Percentiles rank a stretch among this genome's conserved stretches.
These are phyloP conservation scores for Thamnaconus septentrionalis DNA, from an alignment of 2,113 vertebrate species.

Conservation along the genomic window DNA sequence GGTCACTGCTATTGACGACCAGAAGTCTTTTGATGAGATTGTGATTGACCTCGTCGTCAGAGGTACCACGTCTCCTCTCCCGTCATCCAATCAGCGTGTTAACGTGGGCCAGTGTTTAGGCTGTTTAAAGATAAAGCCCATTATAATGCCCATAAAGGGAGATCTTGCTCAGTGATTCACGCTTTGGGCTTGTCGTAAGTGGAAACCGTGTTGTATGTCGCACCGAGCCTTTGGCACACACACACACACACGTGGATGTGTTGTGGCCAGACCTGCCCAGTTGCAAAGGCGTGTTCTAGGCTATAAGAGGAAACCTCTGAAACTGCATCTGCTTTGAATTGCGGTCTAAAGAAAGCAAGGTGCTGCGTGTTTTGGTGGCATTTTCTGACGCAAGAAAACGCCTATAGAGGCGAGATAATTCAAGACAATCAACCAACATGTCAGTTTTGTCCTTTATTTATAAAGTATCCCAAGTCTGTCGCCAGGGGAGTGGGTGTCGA, in stretches of 20 bases:
- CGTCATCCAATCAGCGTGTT: neutral
- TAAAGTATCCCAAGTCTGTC: too few relatives aligned
- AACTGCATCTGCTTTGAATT: slow-evolving; percentile 75
- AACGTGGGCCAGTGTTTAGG: neutral
- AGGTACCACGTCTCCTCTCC: slow-evolving; percentile 71
- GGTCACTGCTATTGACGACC: slow-evolving; percentile 85
- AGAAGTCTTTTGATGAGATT: slow-evolving; percentile 89
- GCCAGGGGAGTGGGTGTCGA: too few relatives aligned
- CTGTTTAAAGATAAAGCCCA: neutral
- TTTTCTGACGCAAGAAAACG: slow-evolving; percentile 59
- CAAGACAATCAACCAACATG: slow-evolving; percentile 15
- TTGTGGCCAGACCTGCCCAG: slow-evolving; percentile 68
- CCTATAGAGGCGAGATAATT: slow-evolving; percentile 23
- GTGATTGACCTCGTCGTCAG: slow-evolving; percentile 86
- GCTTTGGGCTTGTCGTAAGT: slow-evolving; percentile 62
- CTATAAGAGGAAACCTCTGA: slow-evolving; percentile 79
- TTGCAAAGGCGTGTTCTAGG: slow-evolving; percentile 73
- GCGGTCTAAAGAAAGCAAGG: slow-evolving; percentile 76
- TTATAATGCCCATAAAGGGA: slow-evolving; percentile 34
- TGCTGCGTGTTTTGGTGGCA: slow-evolving; percentile 61
- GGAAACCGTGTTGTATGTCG: slow-evolving; percentile 64
- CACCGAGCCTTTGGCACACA: slow-evolving; percentile 62
- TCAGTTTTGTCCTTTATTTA: too few relatives aligned
- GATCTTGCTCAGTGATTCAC: slow-evolving; percentile 26
- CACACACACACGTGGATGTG: slow-evolving; percentile 55